Evolutionary conservation across 1,140 invertebrate genomes (phyloP), one percentile per base, ranked within the genome.

Genomic region (Caenorhabditis tropicalis): DNA sequence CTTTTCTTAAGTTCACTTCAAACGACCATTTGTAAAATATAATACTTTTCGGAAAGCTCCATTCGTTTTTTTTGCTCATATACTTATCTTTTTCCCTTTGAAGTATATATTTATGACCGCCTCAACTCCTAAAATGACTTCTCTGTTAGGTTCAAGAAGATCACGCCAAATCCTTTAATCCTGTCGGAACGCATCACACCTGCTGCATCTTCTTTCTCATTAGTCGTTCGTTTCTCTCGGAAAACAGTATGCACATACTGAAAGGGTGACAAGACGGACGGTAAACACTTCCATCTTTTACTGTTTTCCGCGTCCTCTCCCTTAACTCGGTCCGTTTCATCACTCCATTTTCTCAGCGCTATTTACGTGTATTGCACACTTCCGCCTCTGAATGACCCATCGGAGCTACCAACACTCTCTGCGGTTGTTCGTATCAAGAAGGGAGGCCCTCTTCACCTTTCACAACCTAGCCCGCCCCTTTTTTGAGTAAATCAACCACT

Each of bases 401-500:
- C 36, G 36, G 36, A 43, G 65, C 29, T 58, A 58, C 53, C 24
- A 58, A 27, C 39, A 43, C 39, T 10, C 53, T 56, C 33, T 29
- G 2, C n/a, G 21, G 65, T n/a, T 74, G 36, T 74, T 74, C 65
- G 33, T 74, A 74, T 65, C 36, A 36, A 74, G 36, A 74, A 43
- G 65, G 65, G 65, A 24, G 65, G n/a, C 65, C 65, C 58, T 65
- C 58, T 65, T 65, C 58, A 65, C 29, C 58, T 33, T 21, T 24
- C 65, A 24, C 19, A 27, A 24, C 36, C 36, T 21, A 56, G 12
- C 65, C 65, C 65, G 65, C 65, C 65, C 65, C 27, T 74, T 74
- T 74, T 74, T 31, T 74, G 65, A 74, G 65, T 74, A 74, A 74
- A 74, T 74, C 65, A 74, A 74, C 65, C 65, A 74, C 65, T 74